Evolutionary conservation across 92 coral and sea anemone genomes (phyloP), one percentile per base, ranked within the genome.

Genomic region (Epizoanthus rinbou): DNA sequence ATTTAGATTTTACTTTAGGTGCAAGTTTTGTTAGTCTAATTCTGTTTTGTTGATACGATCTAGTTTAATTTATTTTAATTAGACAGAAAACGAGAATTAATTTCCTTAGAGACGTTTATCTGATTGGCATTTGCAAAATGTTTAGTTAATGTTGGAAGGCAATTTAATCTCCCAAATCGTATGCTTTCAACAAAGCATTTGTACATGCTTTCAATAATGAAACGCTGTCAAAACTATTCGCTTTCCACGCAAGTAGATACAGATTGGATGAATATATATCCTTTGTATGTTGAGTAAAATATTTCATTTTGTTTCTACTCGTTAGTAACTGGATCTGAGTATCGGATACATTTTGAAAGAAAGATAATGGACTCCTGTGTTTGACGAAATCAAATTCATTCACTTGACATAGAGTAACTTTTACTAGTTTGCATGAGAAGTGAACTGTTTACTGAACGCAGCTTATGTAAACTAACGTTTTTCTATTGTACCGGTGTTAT

Each of bases 391-490:
- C 82, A 62, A 23, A 21, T 62, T 62, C 47, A 23, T 59, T 78
- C 60, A 43, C 71, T 78, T 50, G 69, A 43, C 70, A 25, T 54
- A 28, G 17, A 57, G 57, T 56, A 31, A 22, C 41, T 22, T 62
- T n/a, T 17, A 21, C 82, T 78, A 13, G 19, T 78, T 78, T 78
- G 82, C 82, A 78, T 78, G 70, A 78, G 43, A 78, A 78, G 71
- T 78, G 57, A 5, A 31, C 14, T 62, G 71, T 78, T 78, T 78
- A 9, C 71, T 39, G 39, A 78, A 22, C 71, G 23, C 13, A 62
- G 28, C 50, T 62, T 52, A 43, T 62, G 82, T 62, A 56, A 78
- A 60, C 35, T 62, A 21, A 21, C 57, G 23, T 57, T 19, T 57
- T 9, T 59, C 57, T 41, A 41, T 78, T 78, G 70, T 62, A 60